Conservation (phyloP, 2,888 invertebrate genomes). For the Amphipoea lucens region DNA sequence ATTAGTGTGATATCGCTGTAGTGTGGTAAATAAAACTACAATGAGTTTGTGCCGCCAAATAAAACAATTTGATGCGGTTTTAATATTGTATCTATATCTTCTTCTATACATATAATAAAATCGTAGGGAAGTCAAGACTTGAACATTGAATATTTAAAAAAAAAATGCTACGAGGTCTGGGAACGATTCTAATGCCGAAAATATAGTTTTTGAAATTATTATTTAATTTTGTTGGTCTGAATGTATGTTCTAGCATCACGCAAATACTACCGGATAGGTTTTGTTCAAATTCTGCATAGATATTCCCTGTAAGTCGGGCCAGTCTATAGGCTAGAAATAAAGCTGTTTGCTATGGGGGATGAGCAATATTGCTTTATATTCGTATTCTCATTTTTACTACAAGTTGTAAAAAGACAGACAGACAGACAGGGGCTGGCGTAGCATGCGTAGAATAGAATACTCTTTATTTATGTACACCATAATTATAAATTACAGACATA, state of each 20-base stretch:
- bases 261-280: neutral
- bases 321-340: neutral
- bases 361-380: neutral
- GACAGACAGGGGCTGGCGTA: too few relatives aligned
- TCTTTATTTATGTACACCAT: too few relatives aligned
- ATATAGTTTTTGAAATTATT: neutral
- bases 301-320: neutral
- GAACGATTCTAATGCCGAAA: neutral
- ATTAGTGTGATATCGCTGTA: neutral
- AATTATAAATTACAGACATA: too few relatives aligned
- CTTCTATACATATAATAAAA: neutral
- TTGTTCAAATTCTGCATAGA: neutral
- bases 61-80: conserved; percentile 43
- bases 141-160: neutral
- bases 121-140: neutral
- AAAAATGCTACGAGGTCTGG: neutral
- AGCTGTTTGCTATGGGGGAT: too few relatives aligned
- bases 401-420: too few relatives aligned
- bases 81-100: conserved; percentile 43
- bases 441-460: too few relatives aligned
- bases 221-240: neutral
- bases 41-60: conserved; percentile 6
- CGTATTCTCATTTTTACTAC: neutral
- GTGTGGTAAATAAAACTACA: neutral
- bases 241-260: neutral